Evolutionary conservation across 2,888 invertebrate species (phyloP), one percentile per base, ranked within the genome.

Genomic region (Phortica okadai): DNA sequence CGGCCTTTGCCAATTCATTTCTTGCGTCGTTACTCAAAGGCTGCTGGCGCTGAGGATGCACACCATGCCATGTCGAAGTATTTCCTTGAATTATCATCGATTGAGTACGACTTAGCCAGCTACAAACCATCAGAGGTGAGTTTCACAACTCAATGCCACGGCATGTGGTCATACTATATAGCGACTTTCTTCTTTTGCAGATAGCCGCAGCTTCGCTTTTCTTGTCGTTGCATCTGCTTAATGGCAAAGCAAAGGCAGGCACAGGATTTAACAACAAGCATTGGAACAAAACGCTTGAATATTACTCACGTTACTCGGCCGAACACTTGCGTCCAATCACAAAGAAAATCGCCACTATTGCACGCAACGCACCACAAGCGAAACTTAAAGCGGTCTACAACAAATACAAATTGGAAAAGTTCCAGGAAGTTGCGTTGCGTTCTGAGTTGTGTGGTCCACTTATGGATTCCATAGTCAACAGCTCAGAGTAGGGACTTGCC

Each of bases 1-100:
- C 94, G 96, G 82, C 98, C 99, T 0, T 93, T 97, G 77, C 96
- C 98, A 0, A 93, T 99, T 58, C 96, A 96, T 87, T 99, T 99
- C 89, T 93, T 99, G 62, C 93, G 99, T 79, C 94, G 98, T 92
- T 95, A 93, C 86, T 93, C 94, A 66, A 94, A 94, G 91, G 91
- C 91, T 86, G 93, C 94, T 10, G 93, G 93, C 0, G 92, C 92
- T 67, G 90, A 91, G 75, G 96, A 96, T 72, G 92, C 93, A 72
- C 93, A 93, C 33, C 97, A 97, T 89, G 94, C 95, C 74, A 92
- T 97, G 91, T 96, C 97, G 14, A 98, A 99, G 92, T 99, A 97
- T 90, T 94, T 99, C 77, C 93, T 98, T 87, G 99, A 99, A 90
- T 92, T 98, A 79, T 93, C 95, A 75, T 92, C 98, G 66, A 91